These are phyloP conservation scores for Anthoscopus minutus DNA, from an alignment of 2,113 vertebrate genomes.

Conservation along the genomic window DNA sequence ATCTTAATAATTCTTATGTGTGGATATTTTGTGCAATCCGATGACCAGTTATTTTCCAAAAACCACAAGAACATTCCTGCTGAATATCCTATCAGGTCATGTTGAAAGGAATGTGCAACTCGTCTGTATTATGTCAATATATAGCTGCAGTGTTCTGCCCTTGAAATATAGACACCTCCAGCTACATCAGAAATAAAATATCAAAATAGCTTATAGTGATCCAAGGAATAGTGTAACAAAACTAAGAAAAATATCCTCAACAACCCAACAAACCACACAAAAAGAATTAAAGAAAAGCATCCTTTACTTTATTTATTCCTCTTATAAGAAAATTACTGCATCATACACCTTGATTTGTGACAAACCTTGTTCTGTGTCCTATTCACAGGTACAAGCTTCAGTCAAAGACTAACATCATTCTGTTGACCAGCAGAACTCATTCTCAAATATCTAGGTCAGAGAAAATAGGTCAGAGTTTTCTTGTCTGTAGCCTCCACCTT, in stretches of 20 bases:
- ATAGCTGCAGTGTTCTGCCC: neutral
- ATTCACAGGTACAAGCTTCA: neutral
- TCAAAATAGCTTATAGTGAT: neutral
- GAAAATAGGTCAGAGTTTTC: conserved; percentile 9
- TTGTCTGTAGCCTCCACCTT: neutral
- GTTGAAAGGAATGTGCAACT: neutral
- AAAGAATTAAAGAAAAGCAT: neutral
- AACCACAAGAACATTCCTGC: rapidly evolving
- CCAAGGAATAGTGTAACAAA: neutral
- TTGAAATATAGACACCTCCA: neutral
- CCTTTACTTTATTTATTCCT: neutral
- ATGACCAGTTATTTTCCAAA: neutral
- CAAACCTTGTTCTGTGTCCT: neutral
- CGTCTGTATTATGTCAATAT: neutral
- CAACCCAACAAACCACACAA: no score
- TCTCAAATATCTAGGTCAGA: neutral
- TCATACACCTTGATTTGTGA: neutral
- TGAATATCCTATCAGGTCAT: neutral
- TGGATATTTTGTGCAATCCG: neutral
- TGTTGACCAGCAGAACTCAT: neutral
- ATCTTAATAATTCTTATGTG: neutral
- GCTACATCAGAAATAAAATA: neutral
- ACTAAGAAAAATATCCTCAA: neutral
- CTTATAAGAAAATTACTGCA: neutral
- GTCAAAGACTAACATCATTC: neutral